Conservation (phyloP, 2,113 vertebrate genomes). For the Microtus richardsoni region DNA sequence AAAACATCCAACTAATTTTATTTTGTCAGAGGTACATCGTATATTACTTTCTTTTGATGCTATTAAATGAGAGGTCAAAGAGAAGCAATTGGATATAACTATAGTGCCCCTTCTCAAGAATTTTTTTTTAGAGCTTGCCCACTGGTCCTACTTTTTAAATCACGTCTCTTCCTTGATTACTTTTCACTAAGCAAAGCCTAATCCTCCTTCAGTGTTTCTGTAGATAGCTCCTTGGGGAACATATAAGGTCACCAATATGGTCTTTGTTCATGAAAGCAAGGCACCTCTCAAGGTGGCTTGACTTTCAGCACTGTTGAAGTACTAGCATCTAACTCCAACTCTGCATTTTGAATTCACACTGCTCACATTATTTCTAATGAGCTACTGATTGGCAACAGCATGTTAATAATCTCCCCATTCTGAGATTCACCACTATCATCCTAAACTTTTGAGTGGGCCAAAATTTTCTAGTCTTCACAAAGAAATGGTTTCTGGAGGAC, state of each 20-base stretch:
- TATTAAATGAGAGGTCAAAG: not conserved
- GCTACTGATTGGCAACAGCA: not conserved
- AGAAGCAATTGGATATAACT: not conserved
- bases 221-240: not conserved
- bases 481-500: not conserved
- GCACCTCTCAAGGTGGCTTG: not conserved
- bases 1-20: constrained; percentile 26
- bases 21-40: not conserved
- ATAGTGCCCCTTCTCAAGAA: not conserved
- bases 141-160: not conserved
- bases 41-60: not conserved
- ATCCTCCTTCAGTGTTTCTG: not conserved
- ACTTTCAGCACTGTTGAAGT: not conserved
- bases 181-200: not conserved
- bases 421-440: not conserved
- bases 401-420: not conserved
- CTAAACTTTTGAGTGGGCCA: not conserved
- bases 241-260: not conserved
- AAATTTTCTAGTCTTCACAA: not conserved
- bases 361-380: not conserved
- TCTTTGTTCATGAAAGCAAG: constrained; percentile 38
- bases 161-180: not conserved
- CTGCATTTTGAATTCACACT: constrained; percentile 17
- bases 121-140: not conserved
- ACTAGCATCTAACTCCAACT: not conserved